Percentiles rank a stretch among this genome's conserved stretches.
Conservation (phyloP, 2,888 invertebrate genomes). For the Calliphora vomitoria region DNA sequence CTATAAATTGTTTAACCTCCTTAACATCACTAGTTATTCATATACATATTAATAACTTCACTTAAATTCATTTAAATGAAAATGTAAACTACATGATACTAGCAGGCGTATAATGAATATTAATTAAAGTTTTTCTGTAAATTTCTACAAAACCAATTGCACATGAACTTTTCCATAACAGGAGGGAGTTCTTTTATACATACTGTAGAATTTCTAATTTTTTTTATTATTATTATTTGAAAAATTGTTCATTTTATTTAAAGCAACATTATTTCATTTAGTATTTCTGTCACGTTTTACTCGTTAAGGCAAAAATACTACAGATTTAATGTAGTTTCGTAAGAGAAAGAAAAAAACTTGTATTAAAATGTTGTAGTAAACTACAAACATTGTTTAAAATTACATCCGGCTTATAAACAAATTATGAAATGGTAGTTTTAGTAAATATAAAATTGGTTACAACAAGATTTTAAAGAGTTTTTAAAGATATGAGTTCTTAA, state of each 20-base stretch:
- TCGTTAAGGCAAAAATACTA: constrained; percentile 23
- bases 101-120: background rate
- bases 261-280: background rate
- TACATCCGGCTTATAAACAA: constrained; percentile 53
- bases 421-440: background rate
- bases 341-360: background rate
- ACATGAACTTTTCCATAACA: too few species aligned
- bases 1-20: too few species aligned
- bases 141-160: background rate
- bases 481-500: too few species aligned
- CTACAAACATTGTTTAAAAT: constrained; percentile 47
- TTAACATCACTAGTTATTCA: too few species aligned
- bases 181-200: background rate
- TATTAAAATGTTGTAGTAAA: constrained; percentile 11
- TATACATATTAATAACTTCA: too few species aligned
- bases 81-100: background rate
- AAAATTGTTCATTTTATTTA: background rate
- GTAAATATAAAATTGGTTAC: background rate
- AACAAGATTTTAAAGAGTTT: too few species aligned
- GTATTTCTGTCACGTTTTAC: constrained; percentile 55
- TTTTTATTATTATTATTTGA: too few species aligned
- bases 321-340: constrained; percentile 51
- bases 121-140: background rate
- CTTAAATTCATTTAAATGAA: background rate
- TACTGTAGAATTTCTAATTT: too few species aligned